Evolutionary conservation across 2,113 vertebrate species (phyloP), one percentile per base, ranked within the genome.

Genomic region (Mirounga angustirostris): DNA sequence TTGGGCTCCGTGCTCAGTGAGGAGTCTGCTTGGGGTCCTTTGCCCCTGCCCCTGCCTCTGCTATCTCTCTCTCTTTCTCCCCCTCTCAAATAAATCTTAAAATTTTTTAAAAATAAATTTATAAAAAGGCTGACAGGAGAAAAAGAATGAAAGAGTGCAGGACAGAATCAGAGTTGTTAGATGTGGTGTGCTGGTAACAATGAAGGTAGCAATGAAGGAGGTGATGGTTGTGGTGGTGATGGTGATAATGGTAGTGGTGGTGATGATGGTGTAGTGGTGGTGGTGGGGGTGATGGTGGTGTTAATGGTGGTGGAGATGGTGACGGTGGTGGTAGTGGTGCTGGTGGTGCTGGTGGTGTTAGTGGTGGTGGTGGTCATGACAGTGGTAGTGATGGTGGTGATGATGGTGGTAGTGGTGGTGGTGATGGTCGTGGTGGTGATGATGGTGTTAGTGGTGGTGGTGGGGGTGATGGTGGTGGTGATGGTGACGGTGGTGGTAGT

Each of bases 391-490:
- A 0, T 21, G 22, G 18, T 14, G n/a, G 0, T 24, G 56, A 5
- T 22, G 65, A 22, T 71, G 13, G 0, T 19, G 0, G 0, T 36
- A 14, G 2, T 30, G 5, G 3, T 12, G 21, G 10, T 28, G 18
- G 0, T 36, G 22, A 0, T 19, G 43, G 0, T 54, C 24, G 12
- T 30, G 11, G 0, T 65, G 2, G 5, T 28, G 16, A 0, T 56
- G 15, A 0, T 40, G 24, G 0, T 73, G 15, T 0, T 58, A 3
- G n/a, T 8, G 0, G 1, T 18, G 40, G 3, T 26, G 59, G 43
- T 16, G 1, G 21, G 10, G n/a, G n/a, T n/a, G n/a, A n/a, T 19
- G 0, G 0, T 36, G 22, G 2, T 30, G 5, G 3, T 12, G 21
- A 15, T 28, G 18, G 0, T 36, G 22, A 0, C 26, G 43, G 0